phyloP scores from a whole-genome alignment of 2,113 vertebrate genomes.

The Oryzias celebensis region DNA sequence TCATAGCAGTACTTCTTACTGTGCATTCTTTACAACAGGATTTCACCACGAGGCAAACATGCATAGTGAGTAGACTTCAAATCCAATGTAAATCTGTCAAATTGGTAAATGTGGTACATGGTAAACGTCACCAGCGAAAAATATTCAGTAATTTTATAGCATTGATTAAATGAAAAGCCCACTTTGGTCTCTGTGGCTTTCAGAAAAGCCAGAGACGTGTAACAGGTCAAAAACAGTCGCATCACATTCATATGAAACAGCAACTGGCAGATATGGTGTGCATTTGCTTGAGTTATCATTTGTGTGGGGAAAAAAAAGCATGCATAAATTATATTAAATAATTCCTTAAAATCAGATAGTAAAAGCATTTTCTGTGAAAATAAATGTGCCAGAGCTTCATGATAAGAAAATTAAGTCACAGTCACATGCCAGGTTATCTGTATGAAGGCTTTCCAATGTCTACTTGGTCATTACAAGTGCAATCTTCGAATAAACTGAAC shows the following conservation, averaged over 20 bases:
- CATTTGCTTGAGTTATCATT: neutral
- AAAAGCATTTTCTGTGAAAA: neutral
- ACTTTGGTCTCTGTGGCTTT: neutral
- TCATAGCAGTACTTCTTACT: constrained; percentile 28
- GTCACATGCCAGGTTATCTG: no score
- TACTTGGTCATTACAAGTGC: no score
- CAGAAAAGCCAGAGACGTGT: constrained; percentile 16
- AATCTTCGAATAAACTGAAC: no score
- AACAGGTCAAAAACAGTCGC: constrained; percentile 29
- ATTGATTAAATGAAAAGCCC: neutral
- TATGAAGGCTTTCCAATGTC: no score
- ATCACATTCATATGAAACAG: constrained; percentile 44
- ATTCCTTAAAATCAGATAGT: no score
- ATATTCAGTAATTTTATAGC: neutral
- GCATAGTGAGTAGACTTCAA: constrained; percentile 34
- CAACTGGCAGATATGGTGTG: constrained; percentile 11
- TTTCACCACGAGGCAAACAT: constrained; percentile 56
- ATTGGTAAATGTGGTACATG: constrained; percentile 13
- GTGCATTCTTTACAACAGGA: constrained; percentile 28
- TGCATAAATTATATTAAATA: no score
- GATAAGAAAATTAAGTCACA: neutral
- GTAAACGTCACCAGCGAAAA: neutral
- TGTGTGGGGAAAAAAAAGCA: no score
- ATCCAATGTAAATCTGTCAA: constrained; percentile 14
- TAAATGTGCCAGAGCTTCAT: constrained; percentile 3